Conservation (phyloP, 2,888 invertebrate species). For the Platerodrilus igneus region DNA sequence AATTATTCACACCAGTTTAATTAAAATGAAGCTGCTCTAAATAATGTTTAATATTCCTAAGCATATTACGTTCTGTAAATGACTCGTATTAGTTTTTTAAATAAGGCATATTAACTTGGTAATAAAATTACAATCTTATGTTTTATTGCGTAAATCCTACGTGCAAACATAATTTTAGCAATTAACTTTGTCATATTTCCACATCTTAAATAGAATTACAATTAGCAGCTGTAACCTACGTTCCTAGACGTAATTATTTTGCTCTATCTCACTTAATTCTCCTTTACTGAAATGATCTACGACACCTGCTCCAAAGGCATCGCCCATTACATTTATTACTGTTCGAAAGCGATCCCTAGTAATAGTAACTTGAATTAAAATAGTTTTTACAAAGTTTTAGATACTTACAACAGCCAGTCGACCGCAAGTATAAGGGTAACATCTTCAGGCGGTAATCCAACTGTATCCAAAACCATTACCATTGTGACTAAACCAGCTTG, state of each 20-base stretch:
- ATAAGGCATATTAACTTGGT: too few relatives aligned
- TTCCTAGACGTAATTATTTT: neutral
- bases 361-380: slow-evolving; percentile 10
- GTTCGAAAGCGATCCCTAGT: slow-evolving; percentile 56
- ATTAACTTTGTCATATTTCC: too few relatives aligned
- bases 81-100: too few relatives aligned
- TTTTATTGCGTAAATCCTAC: too few relatives aligned
- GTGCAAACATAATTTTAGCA: too few relatives aligned
- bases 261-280: slow-evolving; percentile 46
- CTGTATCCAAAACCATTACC: slow-evolving; percentile 69
- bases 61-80: too few relatives aligned
- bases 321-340: slow-evolving; percentile 69
- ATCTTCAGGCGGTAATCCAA: slow-evolving; percentile 65
- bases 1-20: too few relatives aligned
- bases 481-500: slow-evolving; percentile 75
- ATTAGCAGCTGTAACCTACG: too few relatives aligned
- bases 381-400: neutral
- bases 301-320: slow-evolving; percentile 70
- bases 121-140: too few relatives aligned
- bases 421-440: slow-evolving; percentile 63
- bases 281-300: slow-evolving; percentile 60
- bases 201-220: too few relatives aligned
- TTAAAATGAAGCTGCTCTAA: too few relatives aligned
- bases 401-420: slow-evolving; percentile 65
- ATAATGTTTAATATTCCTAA: too few relatives aligned